These are phyloP conservation scores for Gambelia wislizenii DNA, from an alignment of 2,797 vertebrate genomes.

Conservation along the genomic window DNA sequence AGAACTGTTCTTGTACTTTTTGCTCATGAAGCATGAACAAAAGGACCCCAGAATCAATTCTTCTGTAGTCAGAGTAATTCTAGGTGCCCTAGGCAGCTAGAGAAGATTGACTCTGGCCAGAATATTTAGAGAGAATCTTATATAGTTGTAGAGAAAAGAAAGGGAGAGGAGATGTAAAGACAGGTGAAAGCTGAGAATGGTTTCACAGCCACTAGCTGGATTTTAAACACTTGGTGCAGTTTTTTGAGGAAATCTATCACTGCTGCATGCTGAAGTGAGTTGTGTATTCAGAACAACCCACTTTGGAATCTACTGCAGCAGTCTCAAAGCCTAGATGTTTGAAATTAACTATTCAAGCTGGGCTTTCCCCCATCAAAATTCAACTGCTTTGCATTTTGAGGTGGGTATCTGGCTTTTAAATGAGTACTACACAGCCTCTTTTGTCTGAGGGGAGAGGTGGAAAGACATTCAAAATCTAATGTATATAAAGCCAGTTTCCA, in stretches of 20 bases:
- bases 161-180: background rate
- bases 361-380: background rate
- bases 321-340: background rate
- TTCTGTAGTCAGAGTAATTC: background rate
- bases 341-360: background rate
- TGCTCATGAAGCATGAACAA: background rate
- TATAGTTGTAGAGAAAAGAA: background rate
- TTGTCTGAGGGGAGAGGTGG: background rate
- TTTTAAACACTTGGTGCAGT: background rate
- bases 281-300: background rate
- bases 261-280: background rate
- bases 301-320: conserved; percentile 10
- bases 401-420: background rate
- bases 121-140: background rate
- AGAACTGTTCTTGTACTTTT: background rate
- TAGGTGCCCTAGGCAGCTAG: background rate
- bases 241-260: background rate
- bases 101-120: background rate
- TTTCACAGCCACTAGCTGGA: background rate
- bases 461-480: background rate
- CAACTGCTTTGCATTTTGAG: conserved; percentile 15
- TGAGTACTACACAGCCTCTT: background rate
- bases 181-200: background rate
- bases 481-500: background rate
- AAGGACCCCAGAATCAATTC: background rate